These are phyloP conservation scores for Microtus ochrogaster DNA, from an alignment of 2,113 vertebrate genomes.

Conservation along the genomic window DNA sequence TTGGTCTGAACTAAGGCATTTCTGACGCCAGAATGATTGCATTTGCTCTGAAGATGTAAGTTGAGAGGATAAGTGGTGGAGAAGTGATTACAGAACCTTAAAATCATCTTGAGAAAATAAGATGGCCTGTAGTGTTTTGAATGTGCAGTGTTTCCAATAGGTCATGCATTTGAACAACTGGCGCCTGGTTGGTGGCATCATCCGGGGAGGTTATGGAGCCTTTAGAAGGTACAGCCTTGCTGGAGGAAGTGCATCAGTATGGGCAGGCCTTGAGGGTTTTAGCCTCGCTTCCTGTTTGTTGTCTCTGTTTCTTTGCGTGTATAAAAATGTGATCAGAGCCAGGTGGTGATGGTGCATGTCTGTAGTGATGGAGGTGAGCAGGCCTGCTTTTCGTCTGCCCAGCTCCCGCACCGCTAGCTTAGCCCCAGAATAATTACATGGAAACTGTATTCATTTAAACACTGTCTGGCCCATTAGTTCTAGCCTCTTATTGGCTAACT, in stretches of 20 bases:
- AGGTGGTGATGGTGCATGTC: no score
- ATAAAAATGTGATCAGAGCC: not conserved
- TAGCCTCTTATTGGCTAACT: no score
- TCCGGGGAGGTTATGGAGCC: not conserved
- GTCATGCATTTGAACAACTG: not conserved
- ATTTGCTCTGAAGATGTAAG: slow-evolving; percentile 45
- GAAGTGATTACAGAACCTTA: not conserved
- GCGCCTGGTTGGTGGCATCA: not conserved
- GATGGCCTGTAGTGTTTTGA: not conserved
- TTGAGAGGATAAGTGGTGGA: not conserved
- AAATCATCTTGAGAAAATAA: slow-evolving; percentile 10
- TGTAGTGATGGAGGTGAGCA: no score
- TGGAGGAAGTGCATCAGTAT: not conserved
- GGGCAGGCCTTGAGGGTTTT: not conserved
- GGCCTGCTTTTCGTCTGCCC: no score
- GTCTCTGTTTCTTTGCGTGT: not conserved
- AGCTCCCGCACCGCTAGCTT: no score
- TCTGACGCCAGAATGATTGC: slow-evolving; percentile 8
- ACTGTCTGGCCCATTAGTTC: no score
- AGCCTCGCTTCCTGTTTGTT: not conserved
- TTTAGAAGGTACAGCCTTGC: not conserved
- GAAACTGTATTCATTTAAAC: no score
- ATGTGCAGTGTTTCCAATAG: not conserved
- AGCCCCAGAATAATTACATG: no score
- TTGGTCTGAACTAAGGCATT: not conserved